Conservation (phyloP, 2,888 invertebrate species). For the Onchidella celtica region DNA sequence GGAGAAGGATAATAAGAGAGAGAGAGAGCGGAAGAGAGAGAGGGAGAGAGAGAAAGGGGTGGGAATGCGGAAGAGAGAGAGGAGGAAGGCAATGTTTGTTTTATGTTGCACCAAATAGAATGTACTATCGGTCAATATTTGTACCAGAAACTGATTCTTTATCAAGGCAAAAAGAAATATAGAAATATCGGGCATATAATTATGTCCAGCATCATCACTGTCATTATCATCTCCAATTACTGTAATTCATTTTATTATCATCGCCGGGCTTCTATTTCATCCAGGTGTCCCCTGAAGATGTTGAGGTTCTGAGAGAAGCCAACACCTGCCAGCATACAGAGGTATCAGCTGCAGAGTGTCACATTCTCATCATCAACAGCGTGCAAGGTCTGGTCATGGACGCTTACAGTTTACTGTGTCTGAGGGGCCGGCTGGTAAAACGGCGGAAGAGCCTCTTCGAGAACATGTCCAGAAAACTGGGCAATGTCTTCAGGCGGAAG, state of each 20-base stretch:
- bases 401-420: slow-evolving; percentile 46
- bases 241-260: neutral
- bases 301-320: slow-evolving; percentile 49
- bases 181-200: too few species aligned
- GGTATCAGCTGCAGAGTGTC: slow-evolving; percentile 62
- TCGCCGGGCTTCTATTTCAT: neutral
- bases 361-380: slow-evolving; percentile 49
- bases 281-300: slow-evolving; percentile 84
- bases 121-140: too few species aligned
- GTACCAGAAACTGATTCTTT: too few species aligned
- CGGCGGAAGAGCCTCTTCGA: slow-evolving; percentile 57
- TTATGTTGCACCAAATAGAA: too few species aligned
- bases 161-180: too few species aligned
- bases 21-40: neutral
- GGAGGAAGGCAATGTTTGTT: slow-evolving; percentile 5
- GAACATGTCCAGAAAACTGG: slow-evolving; percentile 57
- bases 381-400: slow-evolving; percentile 54
- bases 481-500: slow-evolving; percentile 57
- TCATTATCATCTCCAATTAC: neutral
- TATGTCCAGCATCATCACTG: neutral
- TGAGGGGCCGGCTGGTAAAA: slow-evolving; percentile 50
- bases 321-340: slow-evolving; percentile 57
- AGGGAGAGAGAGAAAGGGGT: neutral
- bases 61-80: neutral
- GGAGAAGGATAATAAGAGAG: neutral